Percentiles rank a stretch among this genome's conserved stretches.
These are phyloP conservation scores for Crypturellus tataupa DNA, from an alignment of 2,797 vertebrate genomes.

Conservation along the genomic window DNA sequence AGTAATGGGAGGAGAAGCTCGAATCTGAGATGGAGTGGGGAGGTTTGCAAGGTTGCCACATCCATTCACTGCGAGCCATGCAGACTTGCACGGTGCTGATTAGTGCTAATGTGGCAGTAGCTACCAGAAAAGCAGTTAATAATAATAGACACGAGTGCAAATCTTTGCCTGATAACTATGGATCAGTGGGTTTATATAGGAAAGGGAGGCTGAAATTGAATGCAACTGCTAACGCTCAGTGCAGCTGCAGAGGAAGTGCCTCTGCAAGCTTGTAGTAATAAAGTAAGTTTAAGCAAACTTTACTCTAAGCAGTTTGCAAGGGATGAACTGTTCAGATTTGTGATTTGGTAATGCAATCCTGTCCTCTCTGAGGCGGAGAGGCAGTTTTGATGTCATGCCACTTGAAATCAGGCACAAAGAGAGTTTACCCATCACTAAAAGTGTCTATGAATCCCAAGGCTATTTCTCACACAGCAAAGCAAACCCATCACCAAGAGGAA, in stretches of 20 bases:
- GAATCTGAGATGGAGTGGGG: background rate
- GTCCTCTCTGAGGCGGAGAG: background rate
- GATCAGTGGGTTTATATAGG: background rate
- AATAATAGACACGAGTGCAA: background rate
- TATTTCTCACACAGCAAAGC: background rate
- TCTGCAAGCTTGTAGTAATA: background rate
- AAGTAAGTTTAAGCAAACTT: background rate
- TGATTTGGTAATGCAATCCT: background rate
- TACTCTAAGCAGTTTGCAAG: background rate
- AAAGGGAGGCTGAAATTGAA: background rate
- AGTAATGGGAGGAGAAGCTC: background rate
- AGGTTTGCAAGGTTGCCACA: background rate
- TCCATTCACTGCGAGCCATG: accelerated
- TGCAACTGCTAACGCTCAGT: background rate
- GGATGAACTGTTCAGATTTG: background rate
- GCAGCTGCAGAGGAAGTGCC: background rate
- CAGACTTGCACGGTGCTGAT: background rate
- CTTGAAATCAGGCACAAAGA: background rate
- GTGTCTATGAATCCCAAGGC: accelerated
- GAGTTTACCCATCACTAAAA: background rate
- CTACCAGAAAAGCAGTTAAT: background rate
- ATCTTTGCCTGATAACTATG: background rate
- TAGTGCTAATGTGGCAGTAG: background rate
- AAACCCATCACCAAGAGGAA: background rate
- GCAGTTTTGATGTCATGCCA: background rate